Base-by-base conservation (phyloP, 1,140 invertebrate species). In the Zaprionus camerounensis region DNA sequence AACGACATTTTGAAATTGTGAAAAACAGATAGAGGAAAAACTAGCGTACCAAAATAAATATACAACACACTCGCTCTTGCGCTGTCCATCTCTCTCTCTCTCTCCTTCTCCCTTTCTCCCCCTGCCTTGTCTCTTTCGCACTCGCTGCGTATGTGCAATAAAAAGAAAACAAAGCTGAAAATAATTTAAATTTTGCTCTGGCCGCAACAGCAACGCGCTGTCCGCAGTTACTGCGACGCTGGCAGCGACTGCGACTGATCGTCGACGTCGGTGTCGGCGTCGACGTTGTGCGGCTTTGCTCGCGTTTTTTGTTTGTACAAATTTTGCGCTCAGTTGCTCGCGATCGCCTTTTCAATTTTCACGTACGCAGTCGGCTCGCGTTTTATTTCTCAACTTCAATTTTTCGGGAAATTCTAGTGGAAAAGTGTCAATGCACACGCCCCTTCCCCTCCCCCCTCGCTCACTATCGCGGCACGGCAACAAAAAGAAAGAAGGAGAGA, bases 281-380 rank as follows among this genome's bases (percentile, higher is more conserved):
- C 57, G 68, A 41, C 57, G 53, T 58, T 56, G 70, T 55, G 9
- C 68, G 63, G 76, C 64, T 67, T 64, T 66, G 69, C 70, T 70
- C 69, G 65, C 58, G 51, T 71, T 34, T 58, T 72, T 70, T 66
- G 55, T 82, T 91, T 90, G 70, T 86, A 91, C 69, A 80, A 84
- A 74, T 91, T 90, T 91, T 85, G 80, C 84, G 81, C 85, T 91
- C 88, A 91, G 88, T 91, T 76, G 88, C 81, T 91, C 84, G 88
- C 88, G 88, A 90, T 91, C 88, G 88, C 80, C 76, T 85, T 91
- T 91, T 88, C 81, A 81, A 91, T 91, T 91, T 91, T 91, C 90
- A 91, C 88, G 88, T 84, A 88, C 73, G 70, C 65, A 66, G 36
- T 55, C 68, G 46, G 57, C 63, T 44, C 64, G 61, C 56, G n/a